Evolutionary conservation across 2,113 vertebrate species (phyloP).

Genomic region (Stegostoma tigrinum): DNA sequence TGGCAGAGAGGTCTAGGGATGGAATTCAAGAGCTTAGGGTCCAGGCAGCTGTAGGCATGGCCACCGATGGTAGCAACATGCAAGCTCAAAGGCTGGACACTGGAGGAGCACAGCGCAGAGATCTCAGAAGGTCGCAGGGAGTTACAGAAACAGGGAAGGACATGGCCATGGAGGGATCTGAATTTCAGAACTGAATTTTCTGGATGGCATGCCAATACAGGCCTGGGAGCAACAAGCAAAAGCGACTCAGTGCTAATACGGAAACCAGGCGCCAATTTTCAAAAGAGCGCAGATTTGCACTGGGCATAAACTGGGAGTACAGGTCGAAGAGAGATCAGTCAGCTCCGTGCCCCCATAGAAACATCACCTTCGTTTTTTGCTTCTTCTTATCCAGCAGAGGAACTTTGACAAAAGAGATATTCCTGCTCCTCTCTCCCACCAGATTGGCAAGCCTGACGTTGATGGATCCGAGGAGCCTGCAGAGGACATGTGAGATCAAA

Average conservation of each 20-base stretch:
- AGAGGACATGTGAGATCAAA: neutral
- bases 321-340: neutral
- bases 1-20: too few species aligned
- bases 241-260: neutral
- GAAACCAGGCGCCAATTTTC: neutral
- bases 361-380: neutral
- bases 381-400: constrained; percentile 18
- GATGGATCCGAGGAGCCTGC: neutral
- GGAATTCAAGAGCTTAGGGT: neutral
- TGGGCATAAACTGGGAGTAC: neutral
- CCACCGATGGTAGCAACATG: neutral
- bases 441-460: neutral
- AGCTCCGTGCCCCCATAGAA: neutral
- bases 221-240: neutral
- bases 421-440: neutral
- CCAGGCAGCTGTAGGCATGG: neutral
- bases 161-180: neutral
- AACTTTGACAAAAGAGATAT: neutral
- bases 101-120: neutral
- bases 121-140: neutral
- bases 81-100: neutral
- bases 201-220: neutral
- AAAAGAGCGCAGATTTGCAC: neutral
- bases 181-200: neutral
- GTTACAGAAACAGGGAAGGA: neutral